Evolutionary conservation across 92 coral and sea anemone species (phyloP).

Genomic region (Palythoa caribaeorum): DNA sequence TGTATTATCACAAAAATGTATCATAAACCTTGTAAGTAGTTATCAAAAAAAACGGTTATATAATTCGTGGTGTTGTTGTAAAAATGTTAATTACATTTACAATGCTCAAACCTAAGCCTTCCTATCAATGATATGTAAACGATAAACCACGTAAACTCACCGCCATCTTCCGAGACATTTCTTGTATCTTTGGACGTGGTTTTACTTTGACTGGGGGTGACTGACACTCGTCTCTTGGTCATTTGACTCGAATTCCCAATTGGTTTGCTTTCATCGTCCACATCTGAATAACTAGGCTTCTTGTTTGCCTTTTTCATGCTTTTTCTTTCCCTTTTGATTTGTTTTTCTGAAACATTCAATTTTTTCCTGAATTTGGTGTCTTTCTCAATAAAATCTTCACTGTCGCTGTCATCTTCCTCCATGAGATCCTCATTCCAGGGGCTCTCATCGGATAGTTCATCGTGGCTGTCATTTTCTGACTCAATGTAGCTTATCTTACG

Average conservation of each 20-base stretch:
- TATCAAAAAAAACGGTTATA: too few species aligned
- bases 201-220: slow-evolving; percentile 5
- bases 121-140: neutral
- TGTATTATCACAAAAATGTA: too few species aligned
- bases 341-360: neutral
- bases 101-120: neutral
- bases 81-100: neutral
- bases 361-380: slow-evolving; percentile 46
- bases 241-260: slow-evolving; percentile 62
- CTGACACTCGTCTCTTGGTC: slow-evolving; percentile 43
- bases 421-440: slow-evolving; percentile 35
- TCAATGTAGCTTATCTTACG: slow-evolving; percentile 69
- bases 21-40: too few species aligned
- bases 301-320: slow-evolving; percentile 20
- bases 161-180: neutral
- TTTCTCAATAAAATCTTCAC: slow-evolving; percentile 62
- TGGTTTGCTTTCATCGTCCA: slow-evolving; percentile 75
- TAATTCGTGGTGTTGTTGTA: too few species aligned
- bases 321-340: slow-evolving; percentile 26
- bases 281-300: slow-evolving; percentile 46
- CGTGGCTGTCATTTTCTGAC: slow-evolving; percentile 52
- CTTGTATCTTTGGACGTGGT: neutral
- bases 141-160: neutral
- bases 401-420: slow-evolving; percentile 54
- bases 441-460: slow-evolving; percentile 40